phyloP scores from a whole-genome alignment of 2,113 vertebrate species.

The Toxotes chatareus region DNA sequence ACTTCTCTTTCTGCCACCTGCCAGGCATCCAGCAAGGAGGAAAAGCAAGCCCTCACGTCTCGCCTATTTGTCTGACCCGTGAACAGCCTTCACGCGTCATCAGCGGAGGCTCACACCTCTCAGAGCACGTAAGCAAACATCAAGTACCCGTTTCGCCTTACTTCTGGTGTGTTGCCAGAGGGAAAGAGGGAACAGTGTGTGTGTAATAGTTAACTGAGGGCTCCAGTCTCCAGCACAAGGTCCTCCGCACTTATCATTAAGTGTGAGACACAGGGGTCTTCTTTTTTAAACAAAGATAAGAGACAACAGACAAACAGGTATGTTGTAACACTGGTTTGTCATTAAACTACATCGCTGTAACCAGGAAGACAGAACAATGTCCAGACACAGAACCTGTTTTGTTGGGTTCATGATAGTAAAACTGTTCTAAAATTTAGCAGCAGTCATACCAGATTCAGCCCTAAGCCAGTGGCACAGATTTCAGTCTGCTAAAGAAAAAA shows the following conservation, averaged over 20 bases:
- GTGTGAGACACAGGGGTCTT: background rate
- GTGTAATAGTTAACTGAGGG: slow-evolving; percentile 43
- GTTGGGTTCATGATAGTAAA: background rate
- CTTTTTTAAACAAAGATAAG: slow-evolving; percentile 11
- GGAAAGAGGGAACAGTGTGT: background rate
- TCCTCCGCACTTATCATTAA: background rate
- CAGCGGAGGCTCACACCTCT: slow-evolving; percentile 30
- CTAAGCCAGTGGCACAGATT: too few species aligned
- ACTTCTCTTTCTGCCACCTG: background rate
- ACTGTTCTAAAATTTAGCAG: too few species aligned
- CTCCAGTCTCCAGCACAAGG: slow-evolving; percentile 8
- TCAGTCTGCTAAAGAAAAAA: background rate
- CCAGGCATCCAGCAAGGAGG: background rate
- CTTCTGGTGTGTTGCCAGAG: slow-evolving; percentile 1
- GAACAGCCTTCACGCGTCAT: slow-evolving; percentile 34
- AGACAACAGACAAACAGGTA: background rate
- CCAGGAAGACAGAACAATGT: background rate
- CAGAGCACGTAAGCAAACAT: slow-evolving; percentile 67
- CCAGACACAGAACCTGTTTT: background rate
- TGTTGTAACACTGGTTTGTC: slow-evolving; percentile 20
- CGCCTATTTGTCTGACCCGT: slow-evolving; percentile 20
- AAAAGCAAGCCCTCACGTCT: slow-evolving; percentile 3
- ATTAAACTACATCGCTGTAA: background rate
- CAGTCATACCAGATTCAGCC: background rate
- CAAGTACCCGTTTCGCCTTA: background rate